Evolutionary conservation across 2,888 invertebrate species (phyloP).

Genomic region (Cryptus armator): DNA sequence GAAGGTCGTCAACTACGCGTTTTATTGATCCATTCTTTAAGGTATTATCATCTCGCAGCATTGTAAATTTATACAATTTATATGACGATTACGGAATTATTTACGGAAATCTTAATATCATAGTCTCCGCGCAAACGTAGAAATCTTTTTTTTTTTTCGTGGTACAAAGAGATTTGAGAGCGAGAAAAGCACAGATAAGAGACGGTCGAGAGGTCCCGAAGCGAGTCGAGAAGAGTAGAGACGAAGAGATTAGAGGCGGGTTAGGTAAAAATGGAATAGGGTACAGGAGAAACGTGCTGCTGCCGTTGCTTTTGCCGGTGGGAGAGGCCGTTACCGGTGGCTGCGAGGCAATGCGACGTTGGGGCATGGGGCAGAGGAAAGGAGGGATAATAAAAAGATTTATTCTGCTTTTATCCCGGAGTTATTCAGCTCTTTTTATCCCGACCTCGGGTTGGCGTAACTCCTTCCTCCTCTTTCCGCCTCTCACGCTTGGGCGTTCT

Average conservation of each 20-base stretch:
- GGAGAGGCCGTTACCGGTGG: slow-evolving; percentile 34
- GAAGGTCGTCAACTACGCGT: background rate
- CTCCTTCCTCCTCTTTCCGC: slow-evolving; percentile 73
- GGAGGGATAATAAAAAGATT: slow-evolving; percentile 85
- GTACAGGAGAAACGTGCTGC: slow-evolving; percentile 66
- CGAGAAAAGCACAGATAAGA: slow-evolving; percentile 41
- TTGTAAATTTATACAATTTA: background rate
- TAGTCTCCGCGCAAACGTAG: background rate
- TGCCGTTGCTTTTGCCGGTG: slow-evolving; percentile 55
- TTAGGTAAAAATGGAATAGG: slow-evolving; percentile 64
- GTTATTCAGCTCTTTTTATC: slow-evolving; percentile 85
- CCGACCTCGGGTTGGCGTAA: slow-evolving; percentile 76
- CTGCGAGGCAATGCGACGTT: slow-evolving; percentile 70
- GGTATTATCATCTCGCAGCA: background rate
- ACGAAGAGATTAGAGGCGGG: slow-evolving; percentile 56
- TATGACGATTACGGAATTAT: slow-evolving; percentile 2
- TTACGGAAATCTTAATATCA: background rate
- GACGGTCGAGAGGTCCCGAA: slow-evolving; percentile 19
- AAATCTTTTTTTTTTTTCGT: background rate
- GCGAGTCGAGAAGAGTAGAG: slow-evolving; percentile 21
- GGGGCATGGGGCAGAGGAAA: slow-evolving; percentile 75
- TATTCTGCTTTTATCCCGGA: slow-evolving; percentile 84
- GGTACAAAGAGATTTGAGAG: slow-evolving; percentile 7
- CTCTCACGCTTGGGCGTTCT: slow-evolving; percentile 15
- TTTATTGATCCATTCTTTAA: background rate